These are phyloP conservation scores for Ellobius talpinus DNA, from an alignment of 2,113 vertebrate genomes.

Conservation along the genomic window DNA sequence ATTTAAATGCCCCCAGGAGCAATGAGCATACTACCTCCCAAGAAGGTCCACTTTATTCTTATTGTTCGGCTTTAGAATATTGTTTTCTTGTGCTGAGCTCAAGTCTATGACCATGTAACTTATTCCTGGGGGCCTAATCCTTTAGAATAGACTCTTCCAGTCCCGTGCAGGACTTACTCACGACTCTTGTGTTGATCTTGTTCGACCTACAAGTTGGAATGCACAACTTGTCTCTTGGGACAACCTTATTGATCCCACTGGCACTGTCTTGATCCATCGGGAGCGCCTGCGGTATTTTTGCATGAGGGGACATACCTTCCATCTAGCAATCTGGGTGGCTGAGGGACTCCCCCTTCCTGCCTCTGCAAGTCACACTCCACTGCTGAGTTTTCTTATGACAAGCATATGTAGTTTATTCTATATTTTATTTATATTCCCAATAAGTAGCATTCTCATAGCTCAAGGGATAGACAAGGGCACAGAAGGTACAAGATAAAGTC, in stretches of 20 bases:
- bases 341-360: not conserved
- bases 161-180: not conserved
- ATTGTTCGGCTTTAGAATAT: slow-evolving; percentile 10
- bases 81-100: not conserved
- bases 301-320: not conserved
- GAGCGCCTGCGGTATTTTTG: not conserved
- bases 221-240: not conserved
- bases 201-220: not conserved
- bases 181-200: not conserved
- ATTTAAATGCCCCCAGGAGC: not conserved
- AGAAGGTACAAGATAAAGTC: not conserved
- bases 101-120: not conserved
- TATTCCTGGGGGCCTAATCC: not conserved
- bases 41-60: not conserved
- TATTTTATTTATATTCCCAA: slow-evolving; percentile 33
- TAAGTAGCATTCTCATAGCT: slow-evolving; percentile 37
- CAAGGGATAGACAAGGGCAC: not conserved
- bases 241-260: not conserved
- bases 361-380: not conserved
- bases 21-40: not conserved
- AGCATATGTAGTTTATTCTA: not conserved
- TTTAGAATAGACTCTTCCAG: not conserved
- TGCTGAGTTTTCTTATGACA: not conserved
- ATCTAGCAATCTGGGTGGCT: not conserved
- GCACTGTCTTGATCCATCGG: not conserved